These are phyloP conservation scores for Siphlonurus alternatus DNA, from an alignment of 2,888 invertebrate genomes.

Conservation along the genomic window DNA sequence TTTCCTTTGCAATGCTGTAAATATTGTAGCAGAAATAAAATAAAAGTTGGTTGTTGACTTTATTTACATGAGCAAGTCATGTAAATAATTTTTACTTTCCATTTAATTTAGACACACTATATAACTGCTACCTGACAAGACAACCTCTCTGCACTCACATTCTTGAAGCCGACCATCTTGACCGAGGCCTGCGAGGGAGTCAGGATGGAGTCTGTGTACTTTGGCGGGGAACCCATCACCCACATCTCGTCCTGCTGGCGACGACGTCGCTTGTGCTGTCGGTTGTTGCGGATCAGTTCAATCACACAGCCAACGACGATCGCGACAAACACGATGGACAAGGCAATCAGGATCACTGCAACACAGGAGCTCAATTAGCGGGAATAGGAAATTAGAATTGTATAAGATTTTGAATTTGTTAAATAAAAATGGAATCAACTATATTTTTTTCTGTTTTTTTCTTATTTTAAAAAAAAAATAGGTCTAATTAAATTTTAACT, in stretches of 20 bases:
- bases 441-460: too few relatives aligned
- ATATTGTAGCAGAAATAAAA: too few relatives aligned
- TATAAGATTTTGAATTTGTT: neutral
- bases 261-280: slow-evolving; percentile 45
- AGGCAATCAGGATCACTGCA: slow-evolving; percentile 58
- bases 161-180: slow-evolving; percentile 23
- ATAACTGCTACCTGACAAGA: too few relatives aligned
- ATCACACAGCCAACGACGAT: slow-evolving; percentile 49
- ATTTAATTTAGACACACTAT: too few relatives aligned
- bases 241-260: slow-evolving; percentile 45
- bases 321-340: slow-evolving; percentile 55
- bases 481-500: too few relatives aligned
- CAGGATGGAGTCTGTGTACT: slow-evolving; percentile 39
- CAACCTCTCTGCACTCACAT: slow-evolving; percentile 25
- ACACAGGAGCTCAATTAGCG: slow-evolving; percentile 6
- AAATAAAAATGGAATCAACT: neutral
- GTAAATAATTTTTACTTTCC: too few relatives aligned
- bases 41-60: too few relatives aligned
- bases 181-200: slow-evolving; percentile 19
- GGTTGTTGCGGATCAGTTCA: slow-evolving; percentile 59
- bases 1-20: too few relatives aligned
- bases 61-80: too few relatives aligned
- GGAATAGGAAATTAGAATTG: neutral
- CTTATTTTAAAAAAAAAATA: too few relatives aligned
- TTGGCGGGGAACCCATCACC: slow-evolving; percentile 55